Conservation (phyloP, 2,888 invertebrate genomes). For the Esperia sulphurella region DNA sequence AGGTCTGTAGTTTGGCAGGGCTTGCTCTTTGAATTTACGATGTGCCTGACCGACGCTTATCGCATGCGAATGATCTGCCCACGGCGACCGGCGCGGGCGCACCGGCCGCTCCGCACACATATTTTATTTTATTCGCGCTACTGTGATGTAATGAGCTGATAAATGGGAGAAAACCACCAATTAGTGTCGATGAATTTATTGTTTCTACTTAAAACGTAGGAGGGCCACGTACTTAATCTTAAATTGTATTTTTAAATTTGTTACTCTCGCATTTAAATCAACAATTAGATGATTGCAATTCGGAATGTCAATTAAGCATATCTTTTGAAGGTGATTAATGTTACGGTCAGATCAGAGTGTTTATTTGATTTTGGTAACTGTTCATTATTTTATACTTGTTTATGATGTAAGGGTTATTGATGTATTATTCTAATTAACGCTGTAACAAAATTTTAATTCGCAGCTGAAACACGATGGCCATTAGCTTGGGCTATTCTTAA, state of each 20-base stretch:
- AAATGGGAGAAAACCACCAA: constrained; percentile 80
- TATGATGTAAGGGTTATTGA: too few species aligned
- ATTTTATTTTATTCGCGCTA: constrained; percentile 80
- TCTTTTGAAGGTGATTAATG: constrained; percentile 30
- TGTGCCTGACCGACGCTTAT: constrained; percentile 78
- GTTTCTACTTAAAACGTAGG: constrained; percentile 79
- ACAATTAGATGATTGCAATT: constrained; percentile 54
- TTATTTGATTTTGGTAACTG: constrained; percentile 10
- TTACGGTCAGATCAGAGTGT: constrained; percentile 17
- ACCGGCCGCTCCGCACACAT: constrained; percentile 74
- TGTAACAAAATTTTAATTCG: too few species aligned
- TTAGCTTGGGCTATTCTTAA: too few species aligned
- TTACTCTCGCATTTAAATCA: constrained; percentile 55
- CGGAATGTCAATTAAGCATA: constrained; percentile 43
- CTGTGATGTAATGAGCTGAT: constrained; percentile 80
- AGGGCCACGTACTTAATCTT: constrained; percentile 73
- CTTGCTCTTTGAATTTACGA: constrained; percentile 77
- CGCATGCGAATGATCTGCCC: constrained; percentile 78
- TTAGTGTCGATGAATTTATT: constrained; percentile 80
- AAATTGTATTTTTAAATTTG: constrained; percentile 68
- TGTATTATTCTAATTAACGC: too few species aligned
- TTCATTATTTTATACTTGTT: too few species aligned
- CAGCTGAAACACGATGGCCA: too few species aligned
- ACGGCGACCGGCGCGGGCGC: constrained; percentile 60
- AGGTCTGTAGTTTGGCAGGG: constrained; percentile 75